Conservation (phyloP, 2,113 vertebrate genomes). For the Solenodon paradoxus region DNA sequence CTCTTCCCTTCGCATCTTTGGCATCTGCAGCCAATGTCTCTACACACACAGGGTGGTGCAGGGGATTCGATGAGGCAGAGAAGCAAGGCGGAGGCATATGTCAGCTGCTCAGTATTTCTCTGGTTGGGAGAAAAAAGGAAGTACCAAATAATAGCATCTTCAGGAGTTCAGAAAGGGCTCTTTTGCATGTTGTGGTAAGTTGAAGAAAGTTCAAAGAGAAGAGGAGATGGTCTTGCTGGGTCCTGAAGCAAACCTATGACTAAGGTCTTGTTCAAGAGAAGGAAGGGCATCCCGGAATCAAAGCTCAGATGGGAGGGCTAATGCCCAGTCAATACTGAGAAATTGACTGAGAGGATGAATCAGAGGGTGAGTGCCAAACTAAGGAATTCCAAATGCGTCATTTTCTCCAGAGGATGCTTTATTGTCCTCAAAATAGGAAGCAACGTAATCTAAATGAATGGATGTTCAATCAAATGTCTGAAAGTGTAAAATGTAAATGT, state of each 20-base stretch:
- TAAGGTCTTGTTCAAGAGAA: not conserved
- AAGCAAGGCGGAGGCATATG: fast-evolving
- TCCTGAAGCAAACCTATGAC: no score
- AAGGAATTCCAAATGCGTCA: not conserved
- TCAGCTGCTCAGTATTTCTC: fast-evolving
- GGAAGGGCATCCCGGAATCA: not conserved
- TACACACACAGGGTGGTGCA: not conserved
- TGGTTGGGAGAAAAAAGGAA: not conserved
- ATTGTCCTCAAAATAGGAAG: not conserved
- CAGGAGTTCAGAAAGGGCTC: not conserved
- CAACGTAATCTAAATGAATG: not conserved
- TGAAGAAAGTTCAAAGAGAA: not conserved
- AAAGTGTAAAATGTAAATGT: fast-evolving
- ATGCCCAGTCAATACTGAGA: not conserved
- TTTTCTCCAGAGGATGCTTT: not conserved
- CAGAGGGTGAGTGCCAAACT: not conserved
- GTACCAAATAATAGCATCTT: not conserved
- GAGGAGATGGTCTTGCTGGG: not conserved
- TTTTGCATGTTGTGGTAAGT: not conserved
- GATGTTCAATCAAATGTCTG: not conserved
- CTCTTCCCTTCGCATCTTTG: not conserved
- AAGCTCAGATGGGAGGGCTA: no score
- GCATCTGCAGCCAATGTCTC: not conserved
- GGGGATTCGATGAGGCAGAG: not conserved
- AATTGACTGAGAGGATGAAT: not conserved